Base-by-base conservation (phyloP, 2,797 vertebrate species). In the Chromis chromis region DNA sequence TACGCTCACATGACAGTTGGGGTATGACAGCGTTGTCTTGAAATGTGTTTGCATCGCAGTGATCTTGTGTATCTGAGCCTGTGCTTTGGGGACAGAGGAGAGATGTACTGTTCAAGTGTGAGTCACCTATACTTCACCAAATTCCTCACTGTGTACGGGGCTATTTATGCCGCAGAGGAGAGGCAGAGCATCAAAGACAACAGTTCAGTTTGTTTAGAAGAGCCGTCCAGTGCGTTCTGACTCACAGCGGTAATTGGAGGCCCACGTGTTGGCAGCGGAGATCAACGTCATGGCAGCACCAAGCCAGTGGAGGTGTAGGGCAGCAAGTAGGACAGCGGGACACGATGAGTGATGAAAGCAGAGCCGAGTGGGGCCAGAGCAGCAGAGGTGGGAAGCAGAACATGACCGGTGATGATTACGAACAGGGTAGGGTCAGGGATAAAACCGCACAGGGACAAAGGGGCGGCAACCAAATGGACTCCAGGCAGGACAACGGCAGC, bases 331-430 rank as follows among this genome's bases (percentile, higher is more conserved):
- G 79, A 83, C 69, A 76, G 69, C 61, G 4, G 60, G 76, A 82
- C 82, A 70, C 49, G 66, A 78, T 87, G 87, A 85, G 76, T 28
- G 56, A 77, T 82, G 82, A 84, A 85, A 84, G 74, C 74, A 39
- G 74, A 81, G 82, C 46, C 4, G 31, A 66, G 79, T 22, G 21
- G 69, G 70, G 75, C 67, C 81, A 68, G 77, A 75, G 85, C 57
- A 54, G 65, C 80, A 79, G 74, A 90, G 87, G 87, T 89, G 84
- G 83, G 83, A 74, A 65, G 70, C 81, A 65, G 81, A 84, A 86
- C 85, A 74, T 66, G 85, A 81, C 74, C 61, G 6, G 79, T 24
- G 67, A 76, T 88, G 84, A 89, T 87, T 65, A 48, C 0, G 14
- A 79, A 64, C 81, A 83, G 79, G 67, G 50, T 19, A 61, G 68